Evolutionary conservation across 2,113 vertebrate genomes (phyloP).

Genomic region (Plecturocebus donacophilus): DNA sequence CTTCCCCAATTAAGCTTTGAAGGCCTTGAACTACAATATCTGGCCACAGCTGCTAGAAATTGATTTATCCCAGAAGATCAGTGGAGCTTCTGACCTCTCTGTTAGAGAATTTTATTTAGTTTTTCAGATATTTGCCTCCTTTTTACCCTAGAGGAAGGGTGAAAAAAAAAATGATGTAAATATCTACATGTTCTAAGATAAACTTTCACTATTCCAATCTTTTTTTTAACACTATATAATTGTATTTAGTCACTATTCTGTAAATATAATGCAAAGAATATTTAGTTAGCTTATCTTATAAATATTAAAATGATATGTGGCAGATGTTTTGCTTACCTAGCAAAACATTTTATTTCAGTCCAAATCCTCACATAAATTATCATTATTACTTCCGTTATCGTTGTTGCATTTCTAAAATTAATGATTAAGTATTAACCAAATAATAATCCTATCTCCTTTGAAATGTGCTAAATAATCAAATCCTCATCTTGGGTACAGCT

Average conservation of each 20-base stretch:
- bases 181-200: conserved; percentile 14
- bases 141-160: background rate
- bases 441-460: background rate
- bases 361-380: background rate
- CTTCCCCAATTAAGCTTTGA: conserved; percentile 82
- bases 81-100: conserved; percentile 68
- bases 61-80: conserved; percentile 80
- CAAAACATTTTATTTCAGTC: conserved; percentile 36
- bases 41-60: conserved; percentile 73
- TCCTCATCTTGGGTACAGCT: background rate
- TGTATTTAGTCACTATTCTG: background rate
- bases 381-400: background rate
- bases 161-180: conserved; percentile 37
- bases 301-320: background rate
- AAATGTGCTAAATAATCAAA: background rate
- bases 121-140: conserved; percentile 52
- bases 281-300: background rate
- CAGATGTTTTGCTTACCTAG: background rate
- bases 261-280: background rate
- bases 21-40: conserved; percentile 81
- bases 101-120: conserved; percentile 70
- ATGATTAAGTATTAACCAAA: background rate
- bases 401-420: conserved; percentile 7
- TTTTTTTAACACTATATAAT: background rate
- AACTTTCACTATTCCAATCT: background rate